Evolutionary conservation across 2,888 invertebrate genomes (phyloP).

Genomic region (Himalopsyche kuldschensis): DNA sequence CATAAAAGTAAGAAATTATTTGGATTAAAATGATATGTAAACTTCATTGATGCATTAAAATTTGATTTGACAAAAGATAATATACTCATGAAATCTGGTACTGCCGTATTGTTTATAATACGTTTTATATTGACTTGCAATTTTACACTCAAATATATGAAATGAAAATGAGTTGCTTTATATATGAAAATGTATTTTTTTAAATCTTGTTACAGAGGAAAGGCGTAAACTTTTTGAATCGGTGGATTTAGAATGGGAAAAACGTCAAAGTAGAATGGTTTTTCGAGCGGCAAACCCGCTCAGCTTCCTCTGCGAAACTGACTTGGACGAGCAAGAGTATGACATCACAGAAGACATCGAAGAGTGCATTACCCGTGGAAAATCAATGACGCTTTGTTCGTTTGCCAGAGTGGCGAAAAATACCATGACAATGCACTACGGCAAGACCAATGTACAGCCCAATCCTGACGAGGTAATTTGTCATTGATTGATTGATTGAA

Average conservation of each 20-base stretch:
- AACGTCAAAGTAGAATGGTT: slow-evolving; percentile 56
- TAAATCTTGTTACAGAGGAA: slow-evolving; percentile 59
- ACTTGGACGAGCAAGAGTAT: slow-evolving; percentile 49
- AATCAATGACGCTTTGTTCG: slow-evolving; percentile 77
- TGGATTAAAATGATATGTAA: too few species aligned
- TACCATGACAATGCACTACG: slow-evolving; percentile 79
- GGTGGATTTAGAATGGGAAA: slow-evolving; percentile 76
- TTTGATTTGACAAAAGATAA: too few species aligned
- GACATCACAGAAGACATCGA: slow-evolving; percentile 65
- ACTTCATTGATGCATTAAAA: too few species aligned
- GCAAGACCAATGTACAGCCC: slow-evolving; percentile 60
- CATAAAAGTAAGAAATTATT: too few species aligned
- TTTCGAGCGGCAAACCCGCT: slow-evolving; percentile 48
- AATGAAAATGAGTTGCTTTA: too few species aligned
- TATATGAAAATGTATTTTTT: too few species aligned
- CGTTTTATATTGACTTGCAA: too few species aligned
- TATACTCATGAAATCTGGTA: too few species aligned
- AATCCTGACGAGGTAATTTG: slow-evolving; percentile 61
- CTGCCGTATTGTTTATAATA: too few species aligned
- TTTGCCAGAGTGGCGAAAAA: slow-evolving; percentile 82
- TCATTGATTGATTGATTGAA: too few species aligned
- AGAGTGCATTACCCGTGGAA: slow-evolving; percentile 79
- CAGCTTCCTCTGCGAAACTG: slow-evolving; percentile 45
- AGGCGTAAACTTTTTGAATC: slow-evolving; percentile 70
- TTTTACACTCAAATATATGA: too few species aligned